These are phyloP conservation scores for Neogale vison DNA, from an alignment of 2,113 vertebrate genomes.

Conservation along the genomic window DNA sequence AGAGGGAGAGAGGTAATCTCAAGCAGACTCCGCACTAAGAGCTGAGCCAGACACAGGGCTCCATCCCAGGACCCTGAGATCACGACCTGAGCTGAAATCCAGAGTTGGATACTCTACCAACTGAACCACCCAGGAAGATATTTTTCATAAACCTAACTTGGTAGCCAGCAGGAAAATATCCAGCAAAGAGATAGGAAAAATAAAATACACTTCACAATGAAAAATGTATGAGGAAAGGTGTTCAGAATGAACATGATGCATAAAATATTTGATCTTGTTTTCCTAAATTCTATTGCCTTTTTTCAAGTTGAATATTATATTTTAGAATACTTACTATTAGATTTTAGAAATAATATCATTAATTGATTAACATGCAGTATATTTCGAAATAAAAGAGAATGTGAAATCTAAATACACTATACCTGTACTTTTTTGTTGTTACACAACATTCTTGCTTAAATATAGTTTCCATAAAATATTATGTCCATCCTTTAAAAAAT, in stretches of 20 bases:
- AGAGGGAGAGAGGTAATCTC: background rate
- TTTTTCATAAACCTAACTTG: background rate
- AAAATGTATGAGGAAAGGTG: background rate
- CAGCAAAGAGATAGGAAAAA: background rate
- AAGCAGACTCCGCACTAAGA: background rate
- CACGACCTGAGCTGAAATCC: background rate
- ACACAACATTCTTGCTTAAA: background rate
- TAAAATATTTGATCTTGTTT: background rate
- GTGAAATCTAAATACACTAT: background rate
- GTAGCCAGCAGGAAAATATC: background rate
- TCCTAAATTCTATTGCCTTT: background rate
- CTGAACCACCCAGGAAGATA: background rate
- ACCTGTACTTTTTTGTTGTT: background rate
- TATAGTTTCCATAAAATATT: background rate
- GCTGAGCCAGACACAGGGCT: background rate
- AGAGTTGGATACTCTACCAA: background rate
- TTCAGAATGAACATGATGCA: background rate
- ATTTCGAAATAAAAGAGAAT: background rate
- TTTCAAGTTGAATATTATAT: background rate
- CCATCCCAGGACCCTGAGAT: background rate
- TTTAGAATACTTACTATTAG: background rate
- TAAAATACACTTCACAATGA: background rate
- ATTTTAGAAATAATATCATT: slow-evolving; percentile 13
- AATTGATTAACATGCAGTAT: background rate
- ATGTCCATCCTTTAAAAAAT: background rate